Percentiles rank a stretch among this genome's conserved stretches.
Conservation (phyloP, 2,888 invertebrate genomes). For the Conomelus anceps region DNA sequence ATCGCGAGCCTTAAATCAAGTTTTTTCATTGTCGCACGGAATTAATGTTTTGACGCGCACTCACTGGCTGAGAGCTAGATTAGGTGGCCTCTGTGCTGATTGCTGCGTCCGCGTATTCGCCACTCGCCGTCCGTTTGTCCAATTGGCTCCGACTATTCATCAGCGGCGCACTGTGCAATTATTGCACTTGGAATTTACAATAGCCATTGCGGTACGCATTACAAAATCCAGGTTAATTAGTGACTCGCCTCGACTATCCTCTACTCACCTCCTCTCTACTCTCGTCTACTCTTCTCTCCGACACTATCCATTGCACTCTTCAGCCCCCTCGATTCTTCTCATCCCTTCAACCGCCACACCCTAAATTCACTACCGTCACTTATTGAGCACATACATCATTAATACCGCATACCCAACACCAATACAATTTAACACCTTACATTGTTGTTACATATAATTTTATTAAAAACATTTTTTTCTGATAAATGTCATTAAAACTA, state of each 20-base stretch:
- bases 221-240: constrained; percentile 22
- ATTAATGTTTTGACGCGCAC: constrained; percentile 16
- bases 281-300: constrained; percentile 21
- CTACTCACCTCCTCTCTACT: constrained; percentile 30
- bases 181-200: constrained; percentile 3
- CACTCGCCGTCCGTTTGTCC: background rate
- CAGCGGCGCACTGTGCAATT: background rate
- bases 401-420: no score
- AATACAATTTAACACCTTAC: no score
- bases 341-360: no score
- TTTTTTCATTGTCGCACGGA: constrained; percentile 10
- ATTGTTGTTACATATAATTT: no score
- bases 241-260: no score
- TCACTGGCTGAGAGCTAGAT: background rate
- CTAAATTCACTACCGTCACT: no score
- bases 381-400: no score
- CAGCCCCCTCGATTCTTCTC: no score
- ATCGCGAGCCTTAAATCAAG: constrained; percentile 16
- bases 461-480: no score
- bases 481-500: no score
- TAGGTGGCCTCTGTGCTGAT: constrained; percentile 1
- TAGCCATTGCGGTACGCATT: background rate
- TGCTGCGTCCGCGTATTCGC: background rate
- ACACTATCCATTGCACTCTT: no score
- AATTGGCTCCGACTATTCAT: background rate